Base-by-base conservation (phyloP, 2,113 vertebrate genomes). In the Zosterops lateralis region DNA sequence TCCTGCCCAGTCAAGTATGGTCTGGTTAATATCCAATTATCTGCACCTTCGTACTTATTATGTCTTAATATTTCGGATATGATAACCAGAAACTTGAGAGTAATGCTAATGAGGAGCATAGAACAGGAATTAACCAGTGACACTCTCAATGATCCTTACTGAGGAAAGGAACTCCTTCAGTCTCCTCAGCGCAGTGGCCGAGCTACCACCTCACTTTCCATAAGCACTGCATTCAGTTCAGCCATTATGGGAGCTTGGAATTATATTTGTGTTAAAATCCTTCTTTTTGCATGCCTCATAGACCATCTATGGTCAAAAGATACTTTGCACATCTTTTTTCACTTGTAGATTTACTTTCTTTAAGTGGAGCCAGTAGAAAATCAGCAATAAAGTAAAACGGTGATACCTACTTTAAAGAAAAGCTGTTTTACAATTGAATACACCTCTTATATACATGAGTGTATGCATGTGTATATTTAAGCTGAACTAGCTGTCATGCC, bases 1-100 rank as follows among this genome's bases (percentile, higher is more conserved):
- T 99, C 98, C 98, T 98, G 98, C 98, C 98, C 98, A 99, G 98
- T 98, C 98, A 98, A 98, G 98, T 99, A 98, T 99, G 98, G 98
- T 98, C 98, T 98, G 98, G 98, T 98, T 99, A 99, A 99, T 99
- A 99, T 99, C 98, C 98, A 99, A 99, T 99, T 99, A 99, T 98
- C 98, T 97, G 97, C 98, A 98, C 98, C 98, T 99, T 99, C 98
- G 64, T 98, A 98, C 98, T 98, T 98, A 98, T 99, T 99, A 99
- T 98, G 98, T 98, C 98, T 98, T 98, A 98, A 98, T 98, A 98
- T 98, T 98, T 98, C 97, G 95, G 98, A 99, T 99, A 98, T 98
- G 98, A 97, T 98, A 97, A 98, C 98, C 98, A 98, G 98, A 97
- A 98, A 97, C 97, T 98, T 95, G 97, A 98, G 97, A 97, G 97